A percentile compares a stretch with the other conserved stretches of the same genome.
phyloP scores from a whole-genome alignment of 2,888 invertebrate species.

The Drosophila anceps region DNA sequence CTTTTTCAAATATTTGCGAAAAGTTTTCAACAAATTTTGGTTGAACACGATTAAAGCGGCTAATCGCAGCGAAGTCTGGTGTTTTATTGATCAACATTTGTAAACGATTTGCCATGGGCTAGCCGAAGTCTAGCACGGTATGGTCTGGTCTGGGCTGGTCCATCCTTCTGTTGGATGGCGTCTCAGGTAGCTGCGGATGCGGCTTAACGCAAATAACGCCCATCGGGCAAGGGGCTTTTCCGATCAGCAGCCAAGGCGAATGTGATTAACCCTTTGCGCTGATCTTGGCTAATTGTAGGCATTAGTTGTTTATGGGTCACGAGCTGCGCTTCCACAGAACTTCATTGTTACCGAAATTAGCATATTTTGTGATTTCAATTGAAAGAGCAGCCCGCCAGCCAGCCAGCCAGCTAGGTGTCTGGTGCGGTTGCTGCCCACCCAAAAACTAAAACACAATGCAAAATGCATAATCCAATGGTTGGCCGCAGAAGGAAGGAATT shows the following conservation, averaged over 20 bases:
- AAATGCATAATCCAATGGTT: constrained; percentile 69
- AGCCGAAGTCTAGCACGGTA: not conserved
- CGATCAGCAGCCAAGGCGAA: constrained; percentile 73
- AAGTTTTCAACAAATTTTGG: constrained; percentile 66
- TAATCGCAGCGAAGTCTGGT: constrained; percentile 78
- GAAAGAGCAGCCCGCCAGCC: constrained; percentile 46
- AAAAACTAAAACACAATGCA: constrained; percentile 47
- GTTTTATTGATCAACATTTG: constrained; percentile 85
- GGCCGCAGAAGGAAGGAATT: constrained; percentile 52
- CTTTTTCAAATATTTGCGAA: constrained; percentile 83
- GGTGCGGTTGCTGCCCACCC: constrained; percentile 46
- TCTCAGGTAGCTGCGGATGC: constrained; percentile 49
- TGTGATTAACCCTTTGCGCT: constrained; percentile 71
- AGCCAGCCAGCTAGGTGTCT: no score
- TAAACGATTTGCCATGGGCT: constrained; percentile 74
- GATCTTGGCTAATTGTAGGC: constrained; percentile 72
- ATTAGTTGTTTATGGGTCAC: constrained; percentile 81
- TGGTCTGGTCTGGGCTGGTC: constrained; percentile 15
- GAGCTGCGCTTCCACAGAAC: constrained; percentile 61
- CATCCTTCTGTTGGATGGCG: constrained; percentile 39
- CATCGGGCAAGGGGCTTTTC: constrained; percentile 51
- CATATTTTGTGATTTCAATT: constrained; percentile 66
- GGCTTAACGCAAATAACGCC: constrained; percentile 76
- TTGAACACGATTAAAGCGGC: constrained; percentile 82
- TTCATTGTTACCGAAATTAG: constrained; percentile 71